These are phyloP conservation scores for Chloebia gouldiae DNA, from an alignment of 2,113 vertebrate genomes.

Conservation along the genomic window DNA sequence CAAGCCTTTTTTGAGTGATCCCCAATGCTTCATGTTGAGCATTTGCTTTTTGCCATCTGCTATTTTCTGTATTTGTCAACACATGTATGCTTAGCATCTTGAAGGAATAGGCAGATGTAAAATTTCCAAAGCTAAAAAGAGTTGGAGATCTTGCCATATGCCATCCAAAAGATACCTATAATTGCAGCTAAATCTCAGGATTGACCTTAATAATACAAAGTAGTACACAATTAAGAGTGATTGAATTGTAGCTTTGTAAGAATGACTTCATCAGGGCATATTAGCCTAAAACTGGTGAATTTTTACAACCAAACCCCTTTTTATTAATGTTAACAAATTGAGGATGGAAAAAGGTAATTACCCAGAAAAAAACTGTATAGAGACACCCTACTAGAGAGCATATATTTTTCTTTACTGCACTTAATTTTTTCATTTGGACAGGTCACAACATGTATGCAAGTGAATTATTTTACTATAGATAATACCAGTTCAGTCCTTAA, in stretches of 20 bases:
- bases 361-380: neutral
- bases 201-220: neutral
- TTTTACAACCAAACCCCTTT: neutral
- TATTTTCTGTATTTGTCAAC: slow-evolving; percentile 44
- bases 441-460: neutral
- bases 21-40: neutral
- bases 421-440: neutral
- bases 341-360: neutral
- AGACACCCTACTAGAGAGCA: neutral
- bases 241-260: neutral
- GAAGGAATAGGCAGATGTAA: slow-evolving; percentile 13
- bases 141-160: slow-evolving; percentile 43
- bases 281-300: neutral
- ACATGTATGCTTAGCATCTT: neutral
- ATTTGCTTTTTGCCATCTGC: slow-evolving; percentile 53
- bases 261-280: neutral
- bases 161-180: neutral
- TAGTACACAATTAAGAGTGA: neutral
- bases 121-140: slow-evolving; percentile 19
- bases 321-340: neutral
- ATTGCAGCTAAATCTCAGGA: neutral
- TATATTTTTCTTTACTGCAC: neutral
- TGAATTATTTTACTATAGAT: neutral
- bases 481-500: neutral
- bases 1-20: neutral